Evolutionary conservation across 2,113 vertebrate species (phyloP).

Genomic region (Brachyhypopomus occidentalis): DNA sequence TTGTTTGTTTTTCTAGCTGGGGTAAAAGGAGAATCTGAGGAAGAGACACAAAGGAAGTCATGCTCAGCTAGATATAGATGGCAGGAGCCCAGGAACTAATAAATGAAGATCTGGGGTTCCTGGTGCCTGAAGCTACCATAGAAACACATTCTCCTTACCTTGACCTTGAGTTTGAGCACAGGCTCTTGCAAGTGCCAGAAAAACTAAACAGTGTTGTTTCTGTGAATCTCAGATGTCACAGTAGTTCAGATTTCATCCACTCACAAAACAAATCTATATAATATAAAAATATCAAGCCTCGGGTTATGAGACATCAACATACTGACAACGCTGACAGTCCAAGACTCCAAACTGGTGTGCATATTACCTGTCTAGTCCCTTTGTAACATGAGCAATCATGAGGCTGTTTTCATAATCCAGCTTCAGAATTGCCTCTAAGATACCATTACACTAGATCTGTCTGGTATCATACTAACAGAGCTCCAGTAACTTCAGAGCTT

Average conservation of each 20-base stretch:
- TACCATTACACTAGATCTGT: constrained; percentile 11
- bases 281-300: background rate
- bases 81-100: constrained; percentile 34
- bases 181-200: constrained; percentile 7
- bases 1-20: background rate
- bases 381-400: constrained; percentile 25
- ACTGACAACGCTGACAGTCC: constrained; percentile 13
- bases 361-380: constrained; percentile 23
- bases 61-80: background rate
- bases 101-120: constrained; percentile 1
- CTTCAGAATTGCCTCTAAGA: constrained; percentile 38
- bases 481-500: constrained; percentile 1
- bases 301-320: background rate
- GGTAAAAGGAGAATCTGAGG: background rate
- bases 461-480: constrained; percentile 15
- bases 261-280: too few species aligned
- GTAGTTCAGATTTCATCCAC: too few species aligned
- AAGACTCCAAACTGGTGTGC: constrained; percentile 11
- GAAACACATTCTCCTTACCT: constrained; percentile 41
- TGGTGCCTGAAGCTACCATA: constrained; percentile 21
- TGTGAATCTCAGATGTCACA: background rate
- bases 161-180: constrained; percentile 29
- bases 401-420: constrained; percentile 17
- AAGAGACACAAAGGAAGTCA: background rate
- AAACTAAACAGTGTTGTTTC: constrained; percentile 3